phyloP scores from a whole-genome alignment of 2,888 invertebrate species.

The Leptopterna dolabrata region DNA sequence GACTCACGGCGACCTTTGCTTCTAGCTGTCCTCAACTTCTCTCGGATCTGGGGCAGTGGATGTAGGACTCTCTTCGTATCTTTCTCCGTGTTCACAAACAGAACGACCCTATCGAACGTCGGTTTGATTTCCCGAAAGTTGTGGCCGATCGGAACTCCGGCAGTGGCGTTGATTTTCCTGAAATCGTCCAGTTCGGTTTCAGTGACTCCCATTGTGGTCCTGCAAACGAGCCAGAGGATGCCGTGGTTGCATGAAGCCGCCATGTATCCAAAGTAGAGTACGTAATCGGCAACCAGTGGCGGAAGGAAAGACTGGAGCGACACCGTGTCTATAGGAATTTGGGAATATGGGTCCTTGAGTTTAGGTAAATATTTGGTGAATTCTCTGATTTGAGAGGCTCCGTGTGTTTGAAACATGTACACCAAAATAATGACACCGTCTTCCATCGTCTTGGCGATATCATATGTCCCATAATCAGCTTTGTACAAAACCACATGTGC shows the following conservation, averaged over 20 bases:
- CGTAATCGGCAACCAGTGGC: constrained; percentile 74
- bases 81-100: not conserved
- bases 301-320: constrained; percentile 70
- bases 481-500: constrained; percentile 75
- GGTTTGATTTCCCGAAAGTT: constrained; percentile 19
- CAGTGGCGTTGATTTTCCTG: not conserved
- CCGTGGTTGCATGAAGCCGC: constrained; percentile 63
- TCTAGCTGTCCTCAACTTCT: not conserved
- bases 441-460: constrained; percentile 71
- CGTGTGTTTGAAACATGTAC: constrained; percentile 71
- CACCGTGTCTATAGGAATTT: constrained; percentile 69
- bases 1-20: not conserved
- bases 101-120: constrained; percentile 2
- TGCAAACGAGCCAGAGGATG: constrained; percentile 74
- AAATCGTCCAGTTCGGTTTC: constrained; percentile 18
- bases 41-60: not conserved
- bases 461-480: constrained; percentile 72
- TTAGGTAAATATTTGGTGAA: constrained; percentile 32
- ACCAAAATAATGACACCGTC: constrained; percentile 73
- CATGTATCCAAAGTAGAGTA: constrained; percentile 73
- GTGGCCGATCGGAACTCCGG: not conserved
- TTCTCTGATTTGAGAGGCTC: not conserved
- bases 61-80: constrained; percentile 6
- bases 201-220: constrained; percentile 67
- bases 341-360: constrained; percentile 69